Evolutionary conservation across 2,113 vertebrate species (phyloP), one percentile per base, ranked within the genome.

Genomic region (Pterocles orientalis): DNA sequence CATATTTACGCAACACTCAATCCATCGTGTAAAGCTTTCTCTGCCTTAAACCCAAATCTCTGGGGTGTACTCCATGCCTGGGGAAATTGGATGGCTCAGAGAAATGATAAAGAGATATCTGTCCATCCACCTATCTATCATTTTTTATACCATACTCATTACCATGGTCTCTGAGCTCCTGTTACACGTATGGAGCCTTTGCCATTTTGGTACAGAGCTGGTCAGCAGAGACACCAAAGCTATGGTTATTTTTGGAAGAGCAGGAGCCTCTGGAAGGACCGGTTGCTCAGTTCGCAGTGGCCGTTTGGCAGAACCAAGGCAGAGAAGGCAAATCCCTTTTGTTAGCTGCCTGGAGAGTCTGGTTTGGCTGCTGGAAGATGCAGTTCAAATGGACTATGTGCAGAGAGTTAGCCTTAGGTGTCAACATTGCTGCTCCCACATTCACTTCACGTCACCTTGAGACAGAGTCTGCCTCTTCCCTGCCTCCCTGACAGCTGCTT

Each of bases 101-200:
- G 88, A 91, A 94, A 94, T 94, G 94, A 95, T 96, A 81, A 81
- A 96, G 92, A 94, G 91, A 50, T 92, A 95, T 89, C 96, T 91
- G 73, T 94, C 91, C 84, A 62, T 94, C 70, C 58, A 88, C 78
- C 70, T 77, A 95, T 96, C 88, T 87, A 76, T 94, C 83, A 94
- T 87, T 95, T 97, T 96, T 96, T 95, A 96, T 82, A 89, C 81
- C 58, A 26, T 62, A 80, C 91, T 96, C 91, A 94, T 96, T 94
- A 96, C 73, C 86, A 70, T 82, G 91, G 89, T 87, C 94, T 96
- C 92, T 95, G 91, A 95, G 96, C 94, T 91, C 83, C 94, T 95
- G 62, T 94, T 95, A 94, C 81, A 79, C 1, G 39, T 47, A 18
- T 33, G 33, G 64, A 73, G 66, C 54, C 71, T 91, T 91, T 82